These are phyloP conservation scores for Halcyon leucocephala DNA, from an alignment of 2,797 vertebrate species.

Conservation along the genomic window DNA sequence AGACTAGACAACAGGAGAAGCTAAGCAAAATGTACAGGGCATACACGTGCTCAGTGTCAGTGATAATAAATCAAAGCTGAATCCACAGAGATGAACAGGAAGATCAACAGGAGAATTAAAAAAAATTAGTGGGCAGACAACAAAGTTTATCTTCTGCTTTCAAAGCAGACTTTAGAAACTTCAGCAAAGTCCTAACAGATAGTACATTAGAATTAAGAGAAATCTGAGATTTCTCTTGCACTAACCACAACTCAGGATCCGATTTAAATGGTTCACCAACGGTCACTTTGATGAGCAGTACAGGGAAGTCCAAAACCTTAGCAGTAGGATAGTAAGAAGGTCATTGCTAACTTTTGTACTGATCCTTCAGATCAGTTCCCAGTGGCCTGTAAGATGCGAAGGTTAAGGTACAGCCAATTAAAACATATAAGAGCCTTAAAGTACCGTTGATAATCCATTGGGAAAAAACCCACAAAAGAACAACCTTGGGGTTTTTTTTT, in stretches of 20 bases:
- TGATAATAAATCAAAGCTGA: background rate
- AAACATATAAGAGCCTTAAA: background rate
- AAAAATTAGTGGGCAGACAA: background rate
- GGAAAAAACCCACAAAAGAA: background rate
- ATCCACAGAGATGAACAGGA: background rate
- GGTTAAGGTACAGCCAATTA: background rate
- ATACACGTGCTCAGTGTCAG: background rate
- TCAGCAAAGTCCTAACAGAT: background rate
- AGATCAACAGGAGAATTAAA: background rate
- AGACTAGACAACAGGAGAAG: background rate
- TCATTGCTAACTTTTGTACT: background rate
- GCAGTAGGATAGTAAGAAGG: background rate
- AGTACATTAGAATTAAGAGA: background rate
- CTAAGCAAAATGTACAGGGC: background rate
- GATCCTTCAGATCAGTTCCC: background rate
- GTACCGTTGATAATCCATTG: background rate
- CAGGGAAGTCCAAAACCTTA: background rate
- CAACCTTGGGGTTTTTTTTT: background rate
- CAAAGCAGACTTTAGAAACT: background rate
- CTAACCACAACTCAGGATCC: background rate
- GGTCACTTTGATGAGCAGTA: background rate
- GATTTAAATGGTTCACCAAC: background rate
- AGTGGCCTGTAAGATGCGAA: background rate
- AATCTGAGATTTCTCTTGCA: background rate
- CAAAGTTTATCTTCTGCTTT: background rate